Conservation (phyloP, 2,888 invertebrate genomes). For the Luperina nickerlii region DNA sequence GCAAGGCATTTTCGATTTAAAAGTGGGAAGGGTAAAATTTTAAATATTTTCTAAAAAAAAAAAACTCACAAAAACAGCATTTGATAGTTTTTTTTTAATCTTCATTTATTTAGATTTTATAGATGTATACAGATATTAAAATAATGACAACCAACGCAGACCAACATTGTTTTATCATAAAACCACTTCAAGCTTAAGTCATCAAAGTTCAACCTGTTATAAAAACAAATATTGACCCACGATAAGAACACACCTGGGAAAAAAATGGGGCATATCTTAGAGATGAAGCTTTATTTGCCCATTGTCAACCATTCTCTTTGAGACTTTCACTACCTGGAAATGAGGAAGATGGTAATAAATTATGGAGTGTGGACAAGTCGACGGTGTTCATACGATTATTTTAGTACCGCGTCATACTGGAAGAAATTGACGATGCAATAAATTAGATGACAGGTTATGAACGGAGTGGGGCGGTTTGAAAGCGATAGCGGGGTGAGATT, state of each 20-base stretch:
- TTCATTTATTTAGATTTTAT: background rate
- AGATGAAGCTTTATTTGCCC: constrained; percentile 83
- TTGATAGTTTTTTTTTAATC: too few species aligned
- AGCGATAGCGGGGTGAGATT: background rate
- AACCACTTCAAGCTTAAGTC: constrained; percentile 61
- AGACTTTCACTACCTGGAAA: constrained; percentile 82
- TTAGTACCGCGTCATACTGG: constrained; percentile 52
- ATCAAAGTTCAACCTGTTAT: constrained; percentile 76
- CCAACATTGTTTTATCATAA: constrained; percentile 35
- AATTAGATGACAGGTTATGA: constrained; percentile 41
- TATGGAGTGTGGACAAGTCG: constrained; percentile 79
- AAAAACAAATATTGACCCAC: constrained; percentile 84
- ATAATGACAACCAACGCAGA: background rate
- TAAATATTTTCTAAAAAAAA: too few species aligned
- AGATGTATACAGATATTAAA: too few species aligned
- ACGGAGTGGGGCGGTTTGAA: background rate
- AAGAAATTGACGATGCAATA: constrained; percentile 41
- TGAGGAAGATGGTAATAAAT: constrained; percentile 81
- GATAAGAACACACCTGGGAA: constrained; percentile 80
- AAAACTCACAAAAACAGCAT: background rate
- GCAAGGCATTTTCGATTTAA: too few species aligned
- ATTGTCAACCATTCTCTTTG: constrained; percentile 77
- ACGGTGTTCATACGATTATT: constrained; percentile 71
- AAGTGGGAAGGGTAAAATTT: too few species aligned
- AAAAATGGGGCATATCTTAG: constrained; percentile 82